Evolutionary conservation across 2,888 invertebrate genomes (phyloP).

Genomic region (Chloroclystis v-ata): DNA sequence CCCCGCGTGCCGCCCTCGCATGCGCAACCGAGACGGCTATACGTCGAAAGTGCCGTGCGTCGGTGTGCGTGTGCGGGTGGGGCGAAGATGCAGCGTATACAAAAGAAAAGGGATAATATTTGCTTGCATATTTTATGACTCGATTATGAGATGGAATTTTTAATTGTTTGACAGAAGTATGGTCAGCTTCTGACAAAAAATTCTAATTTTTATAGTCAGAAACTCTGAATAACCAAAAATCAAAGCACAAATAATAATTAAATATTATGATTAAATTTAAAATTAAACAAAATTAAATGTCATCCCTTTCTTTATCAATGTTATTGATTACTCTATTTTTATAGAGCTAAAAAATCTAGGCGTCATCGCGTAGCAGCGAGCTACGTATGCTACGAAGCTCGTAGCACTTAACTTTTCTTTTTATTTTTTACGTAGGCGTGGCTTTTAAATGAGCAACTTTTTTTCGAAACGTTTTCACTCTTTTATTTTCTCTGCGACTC

Average conservation of each 20-base stretch:
- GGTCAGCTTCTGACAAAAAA: conserved; percentile 49
- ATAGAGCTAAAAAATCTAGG: conserved; percentile 7
- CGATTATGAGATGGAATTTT: conserved; percentile 78
- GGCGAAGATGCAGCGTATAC: conserved; percentile 76
- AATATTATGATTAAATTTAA: no score
- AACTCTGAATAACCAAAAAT: not conserved
- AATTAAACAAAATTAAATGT: no score
- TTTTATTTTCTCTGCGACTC: no score
- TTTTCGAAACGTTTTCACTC: not conserved
- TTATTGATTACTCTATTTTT: not conserved
- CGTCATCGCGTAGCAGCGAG: conserved; percentile 33
- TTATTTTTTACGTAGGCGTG: conserved; percentile 4
- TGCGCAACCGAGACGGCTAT: conserved; percentile 57
- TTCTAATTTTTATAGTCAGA: not conserved
- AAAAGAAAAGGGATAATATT: conserved; percentile 79
- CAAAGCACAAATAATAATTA: not conserved
- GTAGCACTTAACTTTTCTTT: conserved; percentile 33
- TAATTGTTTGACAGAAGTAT: conserved; percentile 71
- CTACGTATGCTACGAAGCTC: conserved; percentile 46
- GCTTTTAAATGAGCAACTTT: not conserved
- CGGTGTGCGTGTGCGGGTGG: conserved; percentile 78
- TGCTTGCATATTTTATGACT: conserved; percentile 79
- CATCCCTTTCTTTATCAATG: no score
- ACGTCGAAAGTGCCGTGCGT: conserved; percentile 70
- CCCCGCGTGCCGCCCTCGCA: conserved; percentile 41